phyloP scores from a whole-genome alignment of 2,113 vertebrate genomes.

The Heterochromis multidens region DNA sequence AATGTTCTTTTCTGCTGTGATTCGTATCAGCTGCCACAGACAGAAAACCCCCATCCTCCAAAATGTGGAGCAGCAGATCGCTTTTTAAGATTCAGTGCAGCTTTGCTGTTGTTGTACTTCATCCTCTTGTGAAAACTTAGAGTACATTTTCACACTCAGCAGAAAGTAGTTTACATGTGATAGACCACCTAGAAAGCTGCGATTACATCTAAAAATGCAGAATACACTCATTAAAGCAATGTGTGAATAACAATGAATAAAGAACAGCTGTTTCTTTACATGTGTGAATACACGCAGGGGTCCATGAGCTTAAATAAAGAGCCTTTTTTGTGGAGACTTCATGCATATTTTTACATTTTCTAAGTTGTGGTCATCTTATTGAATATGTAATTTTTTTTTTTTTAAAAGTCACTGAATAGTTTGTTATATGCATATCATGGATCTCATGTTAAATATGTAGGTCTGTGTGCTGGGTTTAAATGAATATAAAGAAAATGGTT shows the following conservation, averaged over 20 bases:
- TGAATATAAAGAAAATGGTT: background rate
- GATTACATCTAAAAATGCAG: background rate
- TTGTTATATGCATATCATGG: background rate
- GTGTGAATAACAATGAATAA: background rate
- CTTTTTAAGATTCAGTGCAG: background rate
- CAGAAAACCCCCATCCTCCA: background rate
- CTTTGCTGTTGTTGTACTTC: background rate
- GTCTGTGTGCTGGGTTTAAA: background rate
- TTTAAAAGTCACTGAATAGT: too few relatives aligned
- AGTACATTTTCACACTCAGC: background rate
- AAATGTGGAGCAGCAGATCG: background rate
- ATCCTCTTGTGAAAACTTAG: background rate
- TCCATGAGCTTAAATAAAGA: background rate
- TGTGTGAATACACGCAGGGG: background rate
- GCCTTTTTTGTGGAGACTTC: background rate
- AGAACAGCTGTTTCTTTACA: background rate
- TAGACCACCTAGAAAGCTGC: background rate
- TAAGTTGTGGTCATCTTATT: background rate
- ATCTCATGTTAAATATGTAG: background rate
- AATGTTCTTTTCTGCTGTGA: background rate
- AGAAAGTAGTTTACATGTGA: conserved; percentile 10
- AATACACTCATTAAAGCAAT: background rate
- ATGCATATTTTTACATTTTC: background rate
- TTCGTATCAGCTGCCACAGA: conserved; percentile 13
- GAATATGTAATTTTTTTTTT: background rate